phyloP scores from a whole-genome alignment of 2,113 vertebrate species.

The Hassar affinis region DNA sequence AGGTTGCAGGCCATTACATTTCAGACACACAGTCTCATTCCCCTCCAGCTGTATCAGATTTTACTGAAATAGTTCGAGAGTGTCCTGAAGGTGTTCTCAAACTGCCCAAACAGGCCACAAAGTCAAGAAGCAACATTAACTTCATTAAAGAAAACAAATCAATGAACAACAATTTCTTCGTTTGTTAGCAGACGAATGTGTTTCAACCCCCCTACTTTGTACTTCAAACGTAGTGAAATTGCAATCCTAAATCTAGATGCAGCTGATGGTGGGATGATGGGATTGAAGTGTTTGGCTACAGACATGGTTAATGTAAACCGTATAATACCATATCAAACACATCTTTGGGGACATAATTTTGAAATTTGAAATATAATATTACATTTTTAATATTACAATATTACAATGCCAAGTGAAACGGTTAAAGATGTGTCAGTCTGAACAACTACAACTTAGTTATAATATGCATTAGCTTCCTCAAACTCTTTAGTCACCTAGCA shows the following conservation, averaged over 20 bases:
- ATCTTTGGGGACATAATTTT: no score
- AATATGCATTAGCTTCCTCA: not conserved
- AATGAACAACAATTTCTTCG: not conserved
- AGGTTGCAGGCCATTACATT: not conserved
- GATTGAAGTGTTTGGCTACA: not conserved
- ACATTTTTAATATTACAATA: not conserved
- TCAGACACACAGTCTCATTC: not conserved
- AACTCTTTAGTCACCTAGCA: not conserved
- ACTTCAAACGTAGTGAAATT: not conserved
- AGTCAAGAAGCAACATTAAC: not conserved
- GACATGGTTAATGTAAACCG: not conserved
- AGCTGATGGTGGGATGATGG: not conserved
- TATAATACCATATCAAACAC: not conserved
- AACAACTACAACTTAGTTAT: not conserved
- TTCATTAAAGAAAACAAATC: not conserved
- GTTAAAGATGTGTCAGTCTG: not conserved
- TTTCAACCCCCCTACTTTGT: not conserved
- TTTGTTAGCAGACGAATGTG: not conserved
- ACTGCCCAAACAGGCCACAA: not conserved
- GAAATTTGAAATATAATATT: not conserved
- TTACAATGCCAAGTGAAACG: not conserved
- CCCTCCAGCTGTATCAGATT: not conserved
- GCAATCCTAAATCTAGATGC: not conserved
- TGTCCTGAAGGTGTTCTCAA: not conserved
- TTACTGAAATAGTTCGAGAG: not conserved